Evolutionary conservation across 2,888 invertebrate genomes (phyloP), one percentile per base, ranked within the genome.

Genomic region (Netelia virgata): DNA sequence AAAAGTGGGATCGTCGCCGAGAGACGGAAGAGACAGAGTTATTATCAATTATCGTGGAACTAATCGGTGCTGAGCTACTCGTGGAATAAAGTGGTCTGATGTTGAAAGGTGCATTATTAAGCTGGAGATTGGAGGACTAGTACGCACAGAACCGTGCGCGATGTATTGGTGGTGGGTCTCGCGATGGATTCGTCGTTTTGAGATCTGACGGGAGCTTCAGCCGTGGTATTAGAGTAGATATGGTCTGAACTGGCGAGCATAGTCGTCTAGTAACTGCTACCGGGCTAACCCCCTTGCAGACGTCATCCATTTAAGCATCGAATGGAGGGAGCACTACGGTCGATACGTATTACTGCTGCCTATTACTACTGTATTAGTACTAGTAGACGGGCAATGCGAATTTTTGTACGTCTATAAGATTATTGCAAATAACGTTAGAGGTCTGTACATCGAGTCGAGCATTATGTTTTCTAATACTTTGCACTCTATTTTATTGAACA

Each of bases 101-200:
- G 87, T 88, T 91, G 91, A 91, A 90, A 90, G 91, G 89, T 90
- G 89, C 88, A 90, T 90, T 91, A 90, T 89, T 87, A 86, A 87
- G 86, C 89, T 85, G 87, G 88, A 89, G 89, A 89, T 89, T 90
- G 88, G 88, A 89, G 88, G 88, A 85, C 86, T 73, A 57, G 63
- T 57, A 28, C 43, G 64, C 59, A 50, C 41, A 20, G 84, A n/a
- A 63, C 73, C 55, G 53, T 68, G 68, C 6, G 63, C 73, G 69
- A 78, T 70, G 68, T 69, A 23, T 81, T 74, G 84, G 77, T 74
- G 50, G 55, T 73, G 80, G 73, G 57, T 75, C 57, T 72, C 23
- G 18, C 82, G 82, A 82, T 75, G 59, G 82, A 82, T 82, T 78
- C 78, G 73, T 75, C 80, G 47, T 80, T 50, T 66, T 43, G 53